Evolutionary conservation across 2,888 invertebrate genomes (phyloP).

Genomic region (Prostheceraeus crozeri): DNA sequence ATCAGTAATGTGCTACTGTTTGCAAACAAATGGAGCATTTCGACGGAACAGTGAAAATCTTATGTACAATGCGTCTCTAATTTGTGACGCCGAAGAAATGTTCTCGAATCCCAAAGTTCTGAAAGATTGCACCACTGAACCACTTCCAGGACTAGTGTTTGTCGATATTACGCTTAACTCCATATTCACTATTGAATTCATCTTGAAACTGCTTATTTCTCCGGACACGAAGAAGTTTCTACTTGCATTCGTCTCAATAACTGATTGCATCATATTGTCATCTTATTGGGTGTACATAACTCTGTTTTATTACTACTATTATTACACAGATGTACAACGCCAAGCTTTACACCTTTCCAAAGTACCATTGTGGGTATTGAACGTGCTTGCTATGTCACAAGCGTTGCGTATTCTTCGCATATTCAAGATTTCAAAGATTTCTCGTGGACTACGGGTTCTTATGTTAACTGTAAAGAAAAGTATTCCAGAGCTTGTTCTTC

Average conservation of each 20-base stretch:
- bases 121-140: conserved; percentile 38
- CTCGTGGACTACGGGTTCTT: conserved; percentile 52
- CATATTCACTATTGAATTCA: conserved; percentile 50
- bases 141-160: conserved; percentile 42
- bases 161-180: conserved; percentile 49
- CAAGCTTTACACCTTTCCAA: background rate
- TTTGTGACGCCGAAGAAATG: conserved; percentile 32
- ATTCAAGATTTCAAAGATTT: conserved; percentile 41
- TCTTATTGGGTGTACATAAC: conserved; percentile 38
- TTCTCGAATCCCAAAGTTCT: conserved; percentile 31
- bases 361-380: conserved; percentile 31
- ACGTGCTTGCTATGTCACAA: conserved; percentile 38
- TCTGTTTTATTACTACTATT: conserved; percentile 38
- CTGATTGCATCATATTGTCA: conserved; percentile 36
- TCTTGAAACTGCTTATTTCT: conserved; percentile 41
- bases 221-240: conserved; percentile 39
- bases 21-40: conserved; percentile 35
- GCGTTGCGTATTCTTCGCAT: conserved; percentile 35
- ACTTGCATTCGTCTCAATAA: conserved; percentile 31
- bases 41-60: conserved; percentile 26
- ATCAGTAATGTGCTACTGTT: conserved; percentile 40
- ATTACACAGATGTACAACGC: conserved; percentile 17
- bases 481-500: conserved; percentile 52
- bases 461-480: conserved; percentile 52
- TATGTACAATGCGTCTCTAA: conserved; percentile 11